These are phyloP conservation scores for Murina feae DNA, from an alignment of 2,113 vertebrate genomes.

Conservation along the genomic window DNA sequence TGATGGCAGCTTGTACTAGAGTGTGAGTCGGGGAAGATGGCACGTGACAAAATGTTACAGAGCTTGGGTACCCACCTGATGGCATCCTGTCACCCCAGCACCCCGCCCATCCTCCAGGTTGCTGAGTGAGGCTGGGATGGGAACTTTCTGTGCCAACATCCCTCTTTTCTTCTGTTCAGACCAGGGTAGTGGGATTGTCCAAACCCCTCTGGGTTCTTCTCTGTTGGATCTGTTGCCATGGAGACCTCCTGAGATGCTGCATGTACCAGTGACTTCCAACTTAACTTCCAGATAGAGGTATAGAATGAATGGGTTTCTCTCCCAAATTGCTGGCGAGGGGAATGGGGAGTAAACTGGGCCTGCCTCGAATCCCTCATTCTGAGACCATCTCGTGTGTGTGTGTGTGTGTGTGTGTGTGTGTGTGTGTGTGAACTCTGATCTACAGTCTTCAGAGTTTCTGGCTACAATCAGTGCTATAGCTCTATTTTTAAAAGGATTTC, in stretches of 20 bases:
- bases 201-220: background rate
- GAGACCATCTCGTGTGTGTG: background rate
- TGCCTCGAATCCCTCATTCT: background rate
- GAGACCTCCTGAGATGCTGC: background rate
- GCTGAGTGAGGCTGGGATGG: background rate
- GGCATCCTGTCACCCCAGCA: background rate
- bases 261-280: background rate
- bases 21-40: background rate
- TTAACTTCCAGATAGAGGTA: background rate
- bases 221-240: background rate
- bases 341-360: background rate
- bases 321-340: background rate
- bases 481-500: background rate
- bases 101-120: background rate
- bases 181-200: background rate
- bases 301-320: background rate
- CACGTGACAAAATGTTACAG: accelerated
- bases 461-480: background rate
- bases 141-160: background rate
- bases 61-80: background rate
- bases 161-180: background rate
- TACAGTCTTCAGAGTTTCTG: background rate
- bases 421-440: background rate
- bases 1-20: background rate
- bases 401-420: background rate